Evolutionary conservation across 2,113 vertebrate genomes (phyloP), one percentile per base, ranked within the genome.

Genomic region (Rhineura floridana): DNA sequence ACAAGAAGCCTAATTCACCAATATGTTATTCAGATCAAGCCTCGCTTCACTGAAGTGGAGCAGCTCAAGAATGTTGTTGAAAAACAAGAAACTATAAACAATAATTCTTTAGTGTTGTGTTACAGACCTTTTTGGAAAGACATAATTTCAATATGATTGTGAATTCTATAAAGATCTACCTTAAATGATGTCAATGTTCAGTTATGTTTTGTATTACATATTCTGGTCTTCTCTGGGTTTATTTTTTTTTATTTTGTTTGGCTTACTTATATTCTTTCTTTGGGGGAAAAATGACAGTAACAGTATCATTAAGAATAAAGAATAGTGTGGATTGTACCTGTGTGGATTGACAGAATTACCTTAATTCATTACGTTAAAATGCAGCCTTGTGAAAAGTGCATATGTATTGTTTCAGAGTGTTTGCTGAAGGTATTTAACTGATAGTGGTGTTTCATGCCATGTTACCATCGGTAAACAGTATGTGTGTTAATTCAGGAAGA

Each of bases 371-470:
- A 78, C 75, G 52, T 33, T 89, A 75, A 86, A 23, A 86, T 25
- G 28, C 28, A 73, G n/a, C 36, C 52, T 65, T 81, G 28, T 89
- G 59, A 82, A 67, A 65, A 86, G 69, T 52, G 21, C 19, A 46
- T 65, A 44, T 76, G 72, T 87, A 80, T 33, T 23, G 9, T 30
- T 17, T 15, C 78, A 92, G 82, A 90, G 87, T 93, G 90, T 89
- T 91, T 84, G 79, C 11, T 85, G 84, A 87, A 17, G 78, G 19
- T 23, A 79, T 69, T 93, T 91, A 86, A 59, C 6, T 72, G 59
- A 81, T 55, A 88, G 67, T 12, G 65, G 59, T 81, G 63, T 48
- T 84, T 85, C 9, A 69, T 63, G 10, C 33, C 78, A 91, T 19
- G 25, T 50, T 73, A 59, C n/a, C 91, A 44, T 50, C 76, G 75